Evolutionary conservation across 1,140 invertebrate species (phyloP).

Genomic region (Diorhabda sublineata): DNA sequence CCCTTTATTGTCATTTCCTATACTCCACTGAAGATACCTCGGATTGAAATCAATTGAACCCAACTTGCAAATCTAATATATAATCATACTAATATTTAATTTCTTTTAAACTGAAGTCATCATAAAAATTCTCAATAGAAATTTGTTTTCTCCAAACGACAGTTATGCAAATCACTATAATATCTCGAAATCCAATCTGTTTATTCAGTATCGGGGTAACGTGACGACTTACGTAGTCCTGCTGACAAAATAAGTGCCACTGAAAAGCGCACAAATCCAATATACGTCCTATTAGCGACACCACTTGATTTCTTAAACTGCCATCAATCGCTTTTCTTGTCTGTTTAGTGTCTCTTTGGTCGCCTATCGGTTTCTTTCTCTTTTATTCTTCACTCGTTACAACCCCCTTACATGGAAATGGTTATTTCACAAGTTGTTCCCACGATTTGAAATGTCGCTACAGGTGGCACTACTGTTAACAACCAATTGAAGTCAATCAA

Average conservation of each 20-base stretch:
- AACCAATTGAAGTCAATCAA: neutral
- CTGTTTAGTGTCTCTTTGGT: slow-evolving; percentile 26
- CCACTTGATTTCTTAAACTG: slow-evolving; percentile 31
- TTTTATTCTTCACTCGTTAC: slow-evolving; percentile 24
- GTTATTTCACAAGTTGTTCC: neutral
- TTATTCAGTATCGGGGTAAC: neutral
- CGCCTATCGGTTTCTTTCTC: slow-evolving; percentile 18
- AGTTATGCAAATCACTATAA: neutral
- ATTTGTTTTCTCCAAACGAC: no score
- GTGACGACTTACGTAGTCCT: slow-evolving; percentile 5
- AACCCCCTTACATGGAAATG: slow-evolving; percentile 31
- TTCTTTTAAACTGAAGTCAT: no score
- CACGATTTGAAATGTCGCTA: neutral
- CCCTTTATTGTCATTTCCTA: no score
- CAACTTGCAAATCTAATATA: no score
- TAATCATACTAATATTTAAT: no score
- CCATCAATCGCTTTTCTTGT: slow-evolving; percentile 35
- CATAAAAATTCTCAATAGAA: no score
- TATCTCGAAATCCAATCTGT: slow-evolving; percentile 5
- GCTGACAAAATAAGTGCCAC: slow-evolving; percentile 35
- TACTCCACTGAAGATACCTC: no score
- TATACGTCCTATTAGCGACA: slow-evolving; percentile 38
- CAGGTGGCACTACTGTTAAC: neutral
- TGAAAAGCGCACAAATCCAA: slow-evolving; percentile 36
- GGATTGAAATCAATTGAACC: no score